phyloP scores from a whole-genome alignment of 2,797 vertebrate genomes.

The Bovichtus diacanthus region DNA sequence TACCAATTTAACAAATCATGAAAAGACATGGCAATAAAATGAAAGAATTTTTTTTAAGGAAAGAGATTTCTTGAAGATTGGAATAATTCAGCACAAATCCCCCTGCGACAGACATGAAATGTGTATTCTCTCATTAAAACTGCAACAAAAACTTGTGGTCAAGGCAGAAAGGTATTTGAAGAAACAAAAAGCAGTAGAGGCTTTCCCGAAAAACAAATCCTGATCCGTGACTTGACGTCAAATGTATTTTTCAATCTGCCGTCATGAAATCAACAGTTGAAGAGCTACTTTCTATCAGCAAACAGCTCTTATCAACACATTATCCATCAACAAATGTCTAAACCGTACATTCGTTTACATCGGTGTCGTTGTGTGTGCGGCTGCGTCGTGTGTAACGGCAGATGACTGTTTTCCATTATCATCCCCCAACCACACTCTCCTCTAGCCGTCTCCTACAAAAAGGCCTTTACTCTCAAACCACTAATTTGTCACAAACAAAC shows the following conservation, averaged over 20 bases:
- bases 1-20: neutral
- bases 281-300: neutral
- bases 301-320: neutral
- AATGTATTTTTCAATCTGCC: neutral
- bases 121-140: slow-evolving; percentile 1
- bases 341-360: slow-evolving; percentile 7
- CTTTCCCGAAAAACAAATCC: neutral
- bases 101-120: neutral
- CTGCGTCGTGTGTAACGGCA: neutral
- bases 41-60: neutral
- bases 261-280: neutral
- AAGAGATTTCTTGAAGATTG: neutral
- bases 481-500: slow-evolving; percentile 57
- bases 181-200: neutral
- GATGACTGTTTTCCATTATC: slow-evolving; percentile 56
- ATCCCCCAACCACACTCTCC: slow-evolving; percentile 10
- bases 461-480: slow-evolving; percentile 28
- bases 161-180: neutral
- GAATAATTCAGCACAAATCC: slow-evolving; percentile 5
- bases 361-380: neutral
- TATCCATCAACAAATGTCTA: slow-evolving; percentile 4
- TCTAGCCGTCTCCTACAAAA: slow-evolving; percentile 7
- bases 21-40: neutral
- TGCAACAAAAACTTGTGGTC: neutral
- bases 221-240: neutral